Evolutionary conservation across 2,888 invertebrate species (phyloP).

Genomic region (Cerastis rubricosa): DNA sequence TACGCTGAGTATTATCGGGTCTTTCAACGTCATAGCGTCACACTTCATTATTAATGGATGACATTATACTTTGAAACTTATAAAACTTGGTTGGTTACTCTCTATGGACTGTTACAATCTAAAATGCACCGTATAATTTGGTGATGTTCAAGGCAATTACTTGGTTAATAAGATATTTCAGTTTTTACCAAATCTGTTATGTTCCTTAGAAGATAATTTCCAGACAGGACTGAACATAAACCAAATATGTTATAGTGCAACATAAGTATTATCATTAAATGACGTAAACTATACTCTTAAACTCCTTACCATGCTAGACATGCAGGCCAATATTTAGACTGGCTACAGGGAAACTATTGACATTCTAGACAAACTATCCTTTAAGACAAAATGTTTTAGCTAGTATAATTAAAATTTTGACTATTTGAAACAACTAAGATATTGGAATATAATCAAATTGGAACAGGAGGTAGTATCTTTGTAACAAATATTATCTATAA

Average conservation of each 20-base stretch:
- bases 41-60: not conserved
- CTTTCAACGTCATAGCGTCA: slow-evolving; percentile 17
- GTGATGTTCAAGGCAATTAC: slow-evolving; percentile 20
- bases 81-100: slow-evolving; percentile 26
- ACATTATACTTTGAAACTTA: not conserved
- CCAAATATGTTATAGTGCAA: slow-evolving; percentile 64
- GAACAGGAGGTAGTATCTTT: not conserved
- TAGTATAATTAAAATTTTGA: not conserved
- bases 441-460: not conserved
- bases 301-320: slow-evolving; percentile 78
- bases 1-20: slow-evolving; percentile 3
- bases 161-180: not conserved
- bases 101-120: slow-evolving; percentile 12
- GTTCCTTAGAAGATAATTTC: not conserved
- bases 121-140: slow-evolving; percentile 40
- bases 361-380: slow-evolving; percentile 61
- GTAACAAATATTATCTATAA: slow-evolving; percentile 2
- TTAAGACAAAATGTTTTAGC: slow-evolving; percentile 32
- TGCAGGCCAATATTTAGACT: slow-evolving; percentile 70
- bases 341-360: slow-evolving; percentile 62
- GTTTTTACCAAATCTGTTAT: not conserved
- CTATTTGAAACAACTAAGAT: slow-evolving; percentile 4
- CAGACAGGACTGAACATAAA: slow-evolving; percentile 45
- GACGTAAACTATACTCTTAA: slow-evolving; percentile 53
- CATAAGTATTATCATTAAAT: slow-evolving; percentile 66